phyloP scores from a whole-genome alignment of 1,140 invertebrate genomes.

The Achatina immaculata region DNA sequence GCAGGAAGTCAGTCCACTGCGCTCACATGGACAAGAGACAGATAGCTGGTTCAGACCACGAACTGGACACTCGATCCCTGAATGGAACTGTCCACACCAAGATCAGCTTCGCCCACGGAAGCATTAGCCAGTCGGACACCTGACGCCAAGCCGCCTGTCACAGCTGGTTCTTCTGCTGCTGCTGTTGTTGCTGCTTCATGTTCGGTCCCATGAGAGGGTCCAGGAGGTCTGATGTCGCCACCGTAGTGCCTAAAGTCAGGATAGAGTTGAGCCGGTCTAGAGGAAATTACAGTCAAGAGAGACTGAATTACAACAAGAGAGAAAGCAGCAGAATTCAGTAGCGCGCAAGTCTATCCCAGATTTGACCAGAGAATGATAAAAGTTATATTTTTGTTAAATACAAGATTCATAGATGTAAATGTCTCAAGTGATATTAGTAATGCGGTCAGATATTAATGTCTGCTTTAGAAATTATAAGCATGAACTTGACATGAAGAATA shows the following conservation, averaged over 20 bases:
- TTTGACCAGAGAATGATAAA: neutral
- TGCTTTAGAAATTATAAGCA: too few relatives aligned
- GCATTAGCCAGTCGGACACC: conserved; percentile 41
- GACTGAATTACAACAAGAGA: neutral
- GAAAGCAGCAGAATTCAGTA: neutral
- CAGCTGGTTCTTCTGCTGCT: conserved; percentile 11
- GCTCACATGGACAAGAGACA: conserved; percentile 9
- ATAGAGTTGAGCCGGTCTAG: neutral
- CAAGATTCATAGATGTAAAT: too few relatives aligned
- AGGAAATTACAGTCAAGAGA: neutral
- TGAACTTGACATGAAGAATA: too few relatives aligned
- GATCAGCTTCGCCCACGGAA: conserved; percentile 36
- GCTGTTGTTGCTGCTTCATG: conserved; percentile 23
- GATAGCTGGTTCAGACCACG: conserved; percentile 40
- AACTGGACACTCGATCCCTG: conserved; percentile 42
- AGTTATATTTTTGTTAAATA: neutral
- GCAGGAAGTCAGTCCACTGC: conserved; percentile 23
- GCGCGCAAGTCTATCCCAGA: neutral
- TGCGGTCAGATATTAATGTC: too few relatives aligned
- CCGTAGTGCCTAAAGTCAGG: neutral
- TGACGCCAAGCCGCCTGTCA: conserved; percentile 30
- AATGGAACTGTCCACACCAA: conserved; percentile 46
- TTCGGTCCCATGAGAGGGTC: neutral
- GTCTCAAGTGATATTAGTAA: too few relatives aligned
- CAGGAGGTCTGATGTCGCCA: neutral